phyloP scores from a whole-genome alignment of 2,113 vertebrate species.

The Lepisosteus oculatus region DNA sequence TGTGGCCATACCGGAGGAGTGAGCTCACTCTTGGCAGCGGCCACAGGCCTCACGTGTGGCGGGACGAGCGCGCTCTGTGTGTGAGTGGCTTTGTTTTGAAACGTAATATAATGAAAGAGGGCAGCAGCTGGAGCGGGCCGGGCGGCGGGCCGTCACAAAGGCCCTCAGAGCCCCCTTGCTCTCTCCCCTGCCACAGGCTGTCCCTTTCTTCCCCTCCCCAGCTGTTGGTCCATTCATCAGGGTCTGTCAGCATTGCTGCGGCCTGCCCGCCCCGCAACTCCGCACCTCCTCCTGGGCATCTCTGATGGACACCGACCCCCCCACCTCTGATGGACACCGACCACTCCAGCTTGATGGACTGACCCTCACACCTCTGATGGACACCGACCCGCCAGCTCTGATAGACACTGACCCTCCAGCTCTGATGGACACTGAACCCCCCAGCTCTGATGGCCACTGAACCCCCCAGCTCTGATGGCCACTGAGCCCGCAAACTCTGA shows the following conservation, averaged over 20 bases:
- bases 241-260: slow-evolving; percentile 27
- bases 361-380: no score
- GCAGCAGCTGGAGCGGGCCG: slow-evolving; percentile 15
- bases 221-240: slow-evolving; percentile 44
- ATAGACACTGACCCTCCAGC: no score
- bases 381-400: no score
- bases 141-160: background rate
- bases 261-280: slow-evolving; percentile 16
- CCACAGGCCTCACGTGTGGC: slow-evolving; percentile 21
- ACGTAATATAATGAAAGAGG: slow-evolving; percentile 23
- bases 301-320: slow-evolving; percentile 7
- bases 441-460: no score
- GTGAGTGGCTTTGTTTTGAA: slow-evolving; percentile 31
- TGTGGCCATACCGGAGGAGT: slow-evolving; percentile 15
- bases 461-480: no score
- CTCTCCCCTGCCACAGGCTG: slow-evolving; percentile 18
- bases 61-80: slow-evolving; percentile 14
- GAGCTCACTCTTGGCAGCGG: slow-evolving; percentile 22
- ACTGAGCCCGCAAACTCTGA: no score
- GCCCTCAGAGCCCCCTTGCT: slow-evolving; percentile 16
- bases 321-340: slow-evolving; percentile 16
- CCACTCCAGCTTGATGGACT: background rate
- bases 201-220: slow-evolving; percentile 32
- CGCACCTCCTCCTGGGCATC: slow-evolving; percentile 7
- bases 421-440: no score